Percentiles rank a stretch among this genome's conserved stretches.
phyloP scores from a whole-genome alignment of 2,113 vertebrate genomes.

The Hylia prasina region DNA sequence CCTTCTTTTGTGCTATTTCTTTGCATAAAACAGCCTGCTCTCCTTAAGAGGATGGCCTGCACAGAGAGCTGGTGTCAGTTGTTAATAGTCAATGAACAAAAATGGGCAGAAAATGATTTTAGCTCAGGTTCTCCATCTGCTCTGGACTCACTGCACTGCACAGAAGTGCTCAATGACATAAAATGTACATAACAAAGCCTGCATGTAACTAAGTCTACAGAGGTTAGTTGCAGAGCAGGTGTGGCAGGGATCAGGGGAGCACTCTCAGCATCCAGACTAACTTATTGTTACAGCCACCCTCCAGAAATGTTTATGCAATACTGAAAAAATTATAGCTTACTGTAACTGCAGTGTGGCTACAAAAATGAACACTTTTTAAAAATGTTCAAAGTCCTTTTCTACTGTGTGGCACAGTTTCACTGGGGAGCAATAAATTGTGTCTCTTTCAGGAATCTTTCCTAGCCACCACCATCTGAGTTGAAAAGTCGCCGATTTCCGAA shows the following conservation, averaged over 20 bases:
- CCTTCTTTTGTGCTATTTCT: background rate
- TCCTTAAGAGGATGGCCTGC: background rate
- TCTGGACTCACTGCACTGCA: background rate
- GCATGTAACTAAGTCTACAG: background rate
- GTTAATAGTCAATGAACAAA: background rate
- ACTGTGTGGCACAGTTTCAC: background rate
- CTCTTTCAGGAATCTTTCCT: background rate
- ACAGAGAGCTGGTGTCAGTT: background rate
- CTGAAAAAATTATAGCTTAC: background rate
- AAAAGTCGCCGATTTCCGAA: background rate
- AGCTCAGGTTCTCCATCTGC: background rate
- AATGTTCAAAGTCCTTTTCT: background rate
- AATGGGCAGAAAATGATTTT: background rate
- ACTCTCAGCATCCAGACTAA: background rate
- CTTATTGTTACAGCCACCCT: background rate
- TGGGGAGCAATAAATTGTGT: background rate
- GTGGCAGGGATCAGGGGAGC: background rate
- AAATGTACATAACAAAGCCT: background rate
- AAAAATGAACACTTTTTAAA: accelerated
- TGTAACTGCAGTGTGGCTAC: background rate
- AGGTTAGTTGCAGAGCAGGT: background rate
- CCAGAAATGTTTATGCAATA: background rate
- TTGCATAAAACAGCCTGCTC: background rate
- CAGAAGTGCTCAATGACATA: background rate
- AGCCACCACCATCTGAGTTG: background rate